Percentiles rank a stretch among this genome's conserved stretches.
Conservation (phyloP, 2,797 vertebrate genomes). For the Coregonus suidteri region DNA sequence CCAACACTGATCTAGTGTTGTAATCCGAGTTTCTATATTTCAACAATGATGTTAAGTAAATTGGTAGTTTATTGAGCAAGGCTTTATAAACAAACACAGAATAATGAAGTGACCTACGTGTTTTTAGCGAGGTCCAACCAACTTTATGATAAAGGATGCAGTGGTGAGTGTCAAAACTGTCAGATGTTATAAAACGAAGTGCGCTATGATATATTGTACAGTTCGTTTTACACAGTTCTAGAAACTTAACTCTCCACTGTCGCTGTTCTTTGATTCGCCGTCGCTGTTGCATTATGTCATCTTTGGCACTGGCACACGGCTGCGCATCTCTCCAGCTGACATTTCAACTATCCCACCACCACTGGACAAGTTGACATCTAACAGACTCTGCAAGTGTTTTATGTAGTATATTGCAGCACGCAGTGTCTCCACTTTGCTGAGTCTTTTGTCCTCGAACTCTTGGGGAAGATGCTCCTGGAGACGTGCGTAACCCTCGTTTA, state of each 20-base stretch:
- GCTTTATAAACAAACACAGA: too few relatives aligned
- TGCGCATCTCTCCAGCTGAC: slow-evolving; percentile 38
- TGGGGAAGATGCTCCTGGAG: slow-evolving; percentile 87
- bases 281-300: slow-evolving; percentile 61
- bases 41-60: too few relatives aligned
- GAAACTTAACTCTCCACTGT: slow-evolving; percentile 42
- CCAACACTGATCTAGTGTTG: too few relatives aligned
- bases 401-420: slow-evolving; percentile 91
- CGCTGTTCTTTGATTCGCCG: slow-evolving; percentile 62
- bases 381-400: slow-evolving; percentile 85
- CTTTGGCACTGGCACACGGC: slow-evolving; percentile 30
- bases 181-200: too few relatives aligned
- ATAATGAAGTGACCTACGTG: too few relatives aligned
- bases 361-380: slow-evolving; percentile 73
- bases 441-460: slow-evolving; percentile 83
- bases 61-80: too few relatives aligned
- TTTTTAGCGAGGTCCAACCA: too few relatives aligned
- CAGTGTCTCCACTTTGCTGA: slow-evolving; percentile 94
- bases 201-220: too few relatives aligned
- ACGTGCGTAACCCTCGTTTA: slow-evolving; percentile 91
- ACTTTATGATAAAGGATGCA: too few relatives aligned
- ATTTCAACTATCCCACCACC: slow-evolving; percentile 47
- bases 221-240: background rate
- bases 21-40: too few relatives aligned
- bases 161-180: too few relatives aligned